Conservation (phyloP, 2,888 invertebrate species). For the Ypsolopha scabrella region DNA sequence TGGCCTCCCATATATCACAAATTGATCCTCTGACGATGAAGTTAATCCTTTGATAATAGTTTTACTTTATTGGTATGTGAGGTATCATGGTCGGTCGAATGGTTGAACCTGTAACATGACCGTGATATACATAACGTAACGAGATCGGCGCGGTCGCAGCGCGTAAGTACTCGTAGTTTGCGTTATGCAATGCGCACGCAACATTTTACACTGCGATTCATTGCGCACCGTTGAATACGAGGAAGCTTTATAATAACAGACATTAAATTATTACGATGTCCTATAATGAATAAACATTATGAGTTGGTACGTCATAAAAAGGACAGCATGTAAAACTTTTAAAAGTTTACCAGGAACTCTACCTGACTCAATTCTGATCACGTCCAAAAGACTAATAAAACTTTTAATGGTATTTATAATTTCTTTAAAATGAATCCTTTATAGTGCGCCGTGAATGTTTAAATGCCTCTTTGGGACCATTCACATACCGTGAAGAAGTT, state of each 20-base stretch:
- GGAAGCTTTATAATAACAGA: too few species aligned
- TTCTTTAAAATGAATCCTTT: neutral
- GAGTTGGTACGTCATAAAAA: neutral
- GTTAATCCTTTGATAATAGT: too few species aligned
- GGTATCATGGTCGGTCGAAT: neutral
- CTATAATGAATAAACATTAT: too few species aligned
- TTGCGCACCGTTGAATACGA: too few species aligned
- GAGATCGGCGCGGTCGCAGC: constrained; percentile 14
- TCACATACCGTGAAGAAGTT: too few species aligned
- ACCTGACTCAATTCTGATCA: constrained; percentile 13
- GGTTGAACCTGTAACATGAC: neutral
- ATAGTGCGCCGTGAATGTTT: too few species aligned
- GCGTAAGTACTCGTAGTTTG: constrained; percentile 45
- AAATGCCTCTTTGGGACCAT: too few species aligned
- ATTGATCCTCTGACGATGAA: constrained; percentile 1
- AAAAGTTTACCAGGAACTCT: constrained; percentile 15
- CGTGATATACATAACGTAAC: constrained; percentile 6
- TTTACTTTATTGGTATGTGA: too few species aligned
- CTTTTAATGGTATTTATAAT: constrained; percentile 12
- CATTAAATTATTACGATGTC: too few species aligned
- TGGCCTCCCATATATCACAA: constrained; percentile 3
- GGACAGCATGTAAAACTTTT: neutral
- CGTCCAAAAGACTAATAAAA: constrained; percentile 17
- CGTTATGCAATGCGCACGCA: constrained; percentile 36
- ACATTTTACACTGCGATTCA: neutral